Evolutionary conservation across 2,797 vertebrate genomes (phyloP), one percentile per base, ranked within the genome.

Genomic region (Crossoptilon crossoptilon): DNA sequence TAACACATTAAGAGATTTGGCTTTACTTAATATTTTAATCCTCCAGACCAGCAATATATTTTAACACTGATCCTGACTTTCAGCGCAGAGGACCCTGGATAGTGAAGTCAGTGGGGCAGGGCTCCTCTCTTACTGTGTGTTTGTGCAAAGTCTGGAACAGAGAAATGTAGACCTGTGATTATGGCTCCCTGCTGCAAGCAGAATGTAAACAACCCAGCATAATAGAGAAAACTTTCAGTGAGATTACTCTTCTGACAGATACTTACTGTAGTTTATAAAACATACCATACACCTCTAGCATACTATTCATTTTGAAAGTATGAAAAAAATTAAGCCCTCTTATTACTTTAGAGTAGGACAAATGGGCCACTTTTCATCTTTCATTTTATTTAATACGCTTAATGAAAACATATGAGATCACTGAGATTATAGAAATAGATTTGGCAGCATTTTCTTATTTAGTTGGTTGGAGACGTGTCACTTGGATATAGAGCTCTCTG

Each of bases 321-420:
- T 81, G 81, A 89, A 92, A 94, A 56, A 72, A 76, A 73, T 76
- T 73, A 53, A 87, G 27, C 90, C 85, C 58, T 91, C 11, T 83
- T 69, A 70, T 44, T 91, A 76, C 49, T 91, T 82, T 72, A 91
- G 60, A 29, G 48, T 84, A 88, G 91, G 41, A 86, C 83, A 80
- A 91, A 91, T 90, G 92, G 68, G 76, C 62, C 81, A 72, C 69
- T 94, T 94, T 91, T 88, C 43, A 70, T 87, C 59, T 87, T 69
- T 97, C 64, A 56, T 96, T 96, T 95, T 88, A 87, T 91, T 95
- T 72, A 88, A n/a, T 95, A 84, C 69, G 75, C 85, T 97, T 96
- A 95, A 96, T 95, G 86, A 96, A 97, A 97, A 96, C 80, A 74
- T 88, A 84, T 96, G 96, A 97, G 90, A 73, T 97, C 89, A 95